phyloP scores from a whole-genome alignment of 1,140 invertebrate genomes.

The Papilio xuthus region DNA sequence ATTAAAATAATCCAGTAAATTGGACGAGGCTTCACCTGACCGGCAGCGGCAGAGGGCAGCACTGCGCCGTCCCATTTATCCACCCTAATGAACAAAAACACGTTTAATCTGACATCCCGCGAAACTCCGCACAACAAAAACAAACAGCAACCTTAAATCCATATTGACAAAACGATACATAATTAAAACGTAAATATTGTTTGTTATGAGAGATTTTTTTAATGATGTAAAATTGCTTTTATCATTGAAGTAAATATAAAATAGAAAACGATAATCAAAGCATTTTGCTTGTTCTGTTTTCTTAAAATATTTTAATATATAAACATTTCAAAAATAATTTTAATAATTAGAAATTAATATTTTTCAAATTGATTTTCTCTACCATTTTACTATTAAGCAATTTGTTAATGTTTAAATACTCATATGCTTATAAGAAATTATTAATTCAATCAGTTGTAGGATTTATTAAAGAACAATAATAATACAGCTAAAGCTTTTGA shows the following conservation, averaged over 20 bases:
- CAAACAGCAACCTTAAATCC: conserved; percentile 17
- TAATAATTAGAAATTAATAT: neutral
- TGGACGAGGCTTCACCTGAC: conserved; percentile 60
- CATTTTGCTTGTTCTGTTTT: neutral
- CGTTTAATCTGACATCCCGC: conserved; percentile 56
- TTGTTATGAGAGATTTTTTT: conserved; percentile 14
- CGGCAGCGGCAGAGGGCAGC: conserved; percentile 22
- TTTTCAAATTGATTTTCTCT: neutral
- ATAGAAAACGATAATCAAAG: neutral
- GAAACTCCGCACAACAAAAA: conserved; percentile 39
- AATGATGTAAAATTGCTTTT: conserved; percentile 13
- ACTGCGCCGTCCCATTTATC: conserved; percentile 42
- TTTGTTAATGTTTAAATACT: too few species aligned
- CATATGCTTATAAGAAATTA: too few species aligned
- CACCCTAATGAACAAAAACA: conserved; percentile 62
- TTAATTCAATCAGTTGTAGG: too few species aligned
- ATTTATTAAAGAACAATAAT: neutral
- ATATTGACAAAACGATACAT: conserved; percentile 11
- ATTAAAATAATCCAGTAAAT: conserved; percentile 62
- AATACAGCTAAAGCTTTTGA: neutral
- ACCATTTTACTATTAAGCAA: too few species aligned
- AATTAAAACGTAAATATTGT: conserved; percentile 20
- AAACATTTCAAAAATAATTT: neutral
- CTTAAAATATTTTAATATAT: neutral
- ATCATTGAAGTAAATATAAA: neutral